Evolutionary conservation across 2,888 invertebrate genomes (phyloP).

Genomic region (Piscicola geometra): DNA sequence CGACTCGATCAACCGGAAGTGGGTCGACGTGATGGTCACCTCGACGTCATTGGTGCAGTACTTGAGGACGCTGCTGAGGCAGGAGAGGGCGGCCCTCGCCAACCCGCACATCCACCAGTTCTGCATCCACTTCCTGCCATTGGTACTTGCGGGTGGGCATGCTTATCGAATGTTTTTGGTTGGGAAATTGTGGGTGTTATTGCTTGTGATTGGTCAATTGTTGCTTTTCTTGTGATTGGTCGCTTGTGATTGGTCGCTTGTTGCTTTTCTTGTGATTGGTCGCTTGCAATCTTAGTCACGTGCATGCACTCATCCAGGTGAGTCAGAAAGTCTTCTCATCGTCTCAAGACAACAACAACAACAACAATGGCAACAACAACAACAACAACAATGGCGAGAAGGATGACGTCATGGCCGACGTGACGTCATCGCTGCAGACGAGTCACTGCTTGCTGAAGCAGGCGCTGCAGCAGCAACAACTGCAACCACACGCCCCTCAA

Average conservation of each 20-base stretch:
- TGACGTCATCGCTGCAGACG: conserved; percentile 15
- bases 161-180: conserved; percentile 4
- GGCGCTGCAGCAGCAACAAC: not conserved
- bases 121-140: conserved; percentile 80
- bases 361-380: not conserved
- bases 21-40: conserved; percentile 73
- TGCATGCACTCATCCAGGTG: too few relatives aligned
- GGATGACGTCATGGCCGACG: not conserved
- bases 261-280: not conserved
- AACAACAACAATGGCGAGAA: not conserved
- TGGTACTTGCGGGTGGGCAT: conserved; percentile 60
- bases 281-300: too few relatives aligned
- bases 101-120: conserved; percentile 81
- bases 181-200: too few relatives aligned
- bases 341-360: not conserved
- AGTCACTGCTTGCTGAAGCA: not conserved
- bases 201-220: not conserved
- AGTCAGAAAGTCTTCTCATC: conserved; percentile 1
- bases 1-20: conserved; percentile 72
- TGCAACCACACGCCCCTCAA: not conserved
- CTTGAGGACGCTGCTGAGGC: conserved; percentile 79
- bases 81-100: conserved; percentile 78
- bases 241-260: too few relatives aligned
- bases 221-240: conserved; percentile 2
- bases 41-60: conserved; percentile 82